Conservation (phyloP, 2,888 invertebrate genomes). For the Tetramorium bicarinatum region DNA sequence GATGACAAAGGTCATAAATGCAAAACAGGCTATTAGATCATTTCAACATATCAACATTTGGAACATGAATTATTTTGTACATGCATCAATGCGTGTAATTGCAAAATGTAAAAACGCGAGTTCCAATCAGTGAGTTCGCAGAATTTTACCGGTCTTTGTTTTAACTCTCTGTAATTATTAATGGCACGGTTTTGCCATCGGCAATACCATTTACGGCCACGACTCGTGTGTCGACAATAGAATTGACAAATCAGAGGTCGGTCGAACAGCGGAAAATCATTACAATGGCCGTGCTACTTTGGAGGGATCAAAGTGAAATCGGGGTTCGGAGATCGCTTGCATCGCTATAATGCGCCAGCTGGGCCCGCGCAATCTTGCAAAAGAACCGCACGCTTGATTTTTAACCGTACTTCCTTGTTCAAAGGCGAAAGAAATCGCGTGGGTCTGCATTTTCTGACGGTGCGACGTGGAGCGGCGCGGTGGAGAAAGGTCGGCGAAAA, state of each 20-base stretch:
- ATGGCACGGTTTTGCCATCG: slow-evolving; percentile 20
- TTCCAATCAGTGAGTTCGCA: neutral
- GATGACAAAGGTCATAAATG: neutral
- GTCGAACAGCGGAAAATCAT: slow-evolving; percentile 18
- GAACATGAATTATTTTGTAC: neutral
- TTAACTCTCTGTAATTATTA: slow-evolving; percentile 36
- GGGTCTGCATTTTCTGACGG: slow-evolving; percentile 23
- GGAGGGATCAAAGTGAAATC: slow-evolving; percentile 42
- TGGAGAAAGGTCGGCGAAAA: slow-evolving; percentile 32
- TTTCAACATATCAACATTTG: neutral
- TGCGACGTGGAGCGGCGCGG: too few species aligned
- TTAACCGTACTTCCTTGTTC: slow-evolving; percentile 12
- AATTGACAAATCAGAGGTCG: slow-evolving; percentile 45
- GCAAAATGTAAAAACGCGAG: neutral
- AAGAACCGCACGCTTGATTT: slow-evolving; percentile 24
- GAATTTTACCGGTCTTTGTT: slow-evolving; percentile 30
- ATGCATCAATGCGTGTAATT: neutral
- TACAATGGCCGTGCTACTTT: slow-evolving; percentile 40
- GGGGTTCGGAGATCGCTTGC: slow-evolving; percentile 16
- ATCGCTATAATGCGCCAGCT: slow-evolving; percentile 1
- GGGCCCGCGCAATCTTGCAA: slow-evolving; percentile 8
- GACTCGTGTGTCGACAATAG: slow-evolving; percentile 38
- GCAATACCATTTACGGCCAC: slow-evolving; percentile 27
- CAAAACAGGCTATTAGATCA: neutral
- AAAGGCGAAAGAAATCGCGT: slow-evolving; percentile 32